Evolutionary conservation across 1,140 invertebrate species (phyloP), one percentile per base, ranked within the genome.

Genomic region (Steinernema khuongi): DNA sequence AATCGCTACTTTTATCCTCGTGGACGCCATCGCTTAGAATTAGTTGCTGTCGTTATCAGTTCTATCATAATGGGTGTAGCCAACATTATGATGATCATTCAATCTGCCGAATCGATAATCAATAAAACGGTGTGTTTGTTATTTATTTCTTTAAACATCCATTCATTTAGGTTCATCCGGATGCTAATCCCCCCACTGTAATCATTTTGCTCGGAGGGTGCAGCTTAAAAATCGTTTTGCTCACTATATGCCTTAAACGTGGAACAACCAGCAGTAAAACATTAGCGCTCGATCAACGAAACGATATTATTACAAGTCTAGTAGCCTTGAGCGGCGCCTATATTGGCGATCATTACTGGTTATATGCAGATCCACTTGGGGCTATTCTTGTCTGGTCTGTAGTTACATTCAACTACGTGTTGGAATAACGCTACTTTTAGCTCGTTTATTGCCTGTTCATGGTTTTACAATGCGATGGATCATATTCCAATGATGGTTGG

Each of bases 261-360:
- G 77, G 73, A 0, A 72, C 77, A 44, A 41, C 70, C 50, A 60
- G 50, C 50, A 60, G 50, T 22, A 60, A 60, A 26, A 60, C 50
- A n/a, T 26, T 82, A 44, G 75, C 81, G 22, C 76, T 77, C 68
- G 81, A 82, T 71, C 81, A 83, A 72, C 68, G 81, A 22, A 82
- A 82, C 43, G 81, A 82, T 67, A 70, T 80, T 31, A 28, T 73
- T 43, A 80, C 81, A 19, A 79, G 79, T 28, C 19, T 73, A 1
- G 81, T 79, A 17, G 81, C 81, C 11, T 71, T 82, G 0, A 71
- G 68, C 26, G 74, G 77, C 33, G 81, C 81, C 60, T 73, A 73
- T 68, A 69, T 82, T 11, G 81, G 80, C 71, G 73, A 36, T 60
- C 76, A 74, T 22, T 74, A 70, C 44, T 79, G 78, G 78, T 22